Percentiles rank a stretch among this genome's conserved stretches.
Conservation (phyloP, 2,797 vertebrate genomes). For the Liparis tanakae region DNA sequence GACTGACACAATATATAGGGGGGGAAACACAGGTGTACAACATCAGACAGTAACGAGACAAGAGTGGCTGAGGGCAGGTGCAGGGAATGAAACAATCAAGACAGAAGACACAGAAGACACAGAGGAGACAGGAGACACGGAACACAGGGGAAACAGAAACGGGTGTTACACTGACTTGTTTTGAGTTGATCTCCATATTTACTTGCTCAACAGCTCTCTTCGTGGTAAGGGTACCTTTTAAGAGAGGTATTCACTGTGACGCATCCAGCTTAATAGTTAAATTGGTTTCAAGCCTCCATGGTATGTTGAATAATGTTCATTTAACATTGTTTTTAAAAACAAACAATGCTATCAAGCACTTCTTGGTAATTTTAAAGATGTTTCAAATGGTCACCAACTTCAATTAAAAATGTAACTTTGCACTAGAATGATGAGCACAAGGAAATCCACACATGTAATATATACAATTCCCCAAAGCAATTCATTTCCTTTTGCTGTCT, state of each 20-base stretch:
- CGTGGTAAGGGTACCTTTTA: not conserved
- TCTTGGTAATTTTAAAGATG: not conserved
- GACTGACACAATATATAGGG: too few species aligned
- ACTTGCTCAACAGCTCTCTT: too few species aligned
- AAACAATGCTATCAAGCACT: not conserved
- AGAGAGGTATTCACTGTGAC: not conserved
- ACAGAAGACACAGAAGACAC: too few species aligned
- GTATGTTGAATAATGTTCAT: not conserved
- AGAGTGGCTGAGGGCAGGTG: too few species aligned
- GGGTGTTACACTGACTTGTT: too few species aligned
- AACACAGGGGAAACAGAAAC: too few species aligned
- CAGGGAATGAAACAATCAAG: too few species aligned
- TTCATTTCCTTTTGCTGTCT: constrained; percentile 30
- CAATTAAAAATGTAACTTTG: not conserved
- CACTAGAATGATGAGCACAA: constrained; percentile 19
- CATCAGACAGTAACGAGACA: too few species aligned
- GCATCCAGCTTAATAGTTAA: not conserved
- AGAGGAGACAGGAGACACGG: too few species aligned
- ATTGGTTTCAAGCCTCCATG: not conserved
- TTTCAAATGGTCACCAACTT: not conserved
- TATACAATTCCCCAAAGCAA: constrained; percentile 41
- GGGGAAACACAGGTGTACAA: too few species aligned
- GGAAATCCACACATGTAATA: constrained; percentile 41
- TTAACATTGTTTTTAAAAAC: not conserved
- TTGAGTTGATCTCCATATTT: too few species aligned